Evolutionary conservation across 2,113 vertebrate genomes (phyloP), one percentile per base, ranked within the genome.

Genomic region (Sylvilagus bachmani): DNA sequence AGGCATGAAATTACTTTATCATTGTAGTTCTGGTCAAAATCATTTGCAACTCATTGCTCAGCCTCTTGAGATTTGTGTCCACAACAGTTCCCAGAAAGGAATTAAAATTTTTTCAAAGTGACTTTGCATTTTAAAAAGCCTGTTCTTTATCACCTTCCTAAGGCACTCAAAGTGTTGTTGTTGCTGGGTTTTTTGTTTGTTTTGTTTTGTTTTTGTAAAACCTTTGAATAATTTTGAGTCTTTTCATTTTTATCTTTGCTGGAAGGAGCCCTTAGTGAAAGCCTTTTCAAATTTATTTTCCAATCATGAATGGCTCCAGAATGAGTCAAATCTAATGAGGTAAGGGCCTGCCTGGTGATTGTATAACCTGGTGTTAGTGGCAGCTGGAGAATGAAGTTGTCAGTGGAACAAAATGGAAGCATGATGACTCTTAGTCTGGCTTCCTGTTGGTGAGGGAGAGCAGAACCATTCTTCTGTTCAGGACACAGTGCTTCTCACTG

Each of bases 261-360:
- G 44, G 22, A 75, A 31, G 91, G 87, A 77, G 22, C 70, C 64
- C 61, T 53, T 86, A 95, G 95, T 78, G 81, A 91, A 94, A 31
- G 38, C 69, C 93, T 64, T 89, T 22, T 74, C 89, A 3, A 44
- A 44, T 88, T 66, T 33, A 22, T 36, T 95, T 93, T 96, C 96
- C 96, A 38, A 67, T 97, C 96, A 97, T 97, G 97, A 67, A 24
- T 90, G 95, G 92, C 83, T 97, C 94, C 95, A 89, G 97, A 96
- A 75, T 78, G 95, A 71, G 44, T 44, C 77, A 3, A 3, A 61
- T 91, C 78, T 77, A 84, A 58, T 97, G 83, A 95, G 95, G 94
- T 96, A 89, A 94, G 91, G 91, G 87, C 86, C 95, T 97, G 91
- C 97, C 96, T 97, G 96, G 14, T 58, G 38, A 95, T 97, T 97